Evolutionary conservation across 2,113 vertebrate species (phyloP).

Genomic region (Coryphaenoides rupestris): DNA sequence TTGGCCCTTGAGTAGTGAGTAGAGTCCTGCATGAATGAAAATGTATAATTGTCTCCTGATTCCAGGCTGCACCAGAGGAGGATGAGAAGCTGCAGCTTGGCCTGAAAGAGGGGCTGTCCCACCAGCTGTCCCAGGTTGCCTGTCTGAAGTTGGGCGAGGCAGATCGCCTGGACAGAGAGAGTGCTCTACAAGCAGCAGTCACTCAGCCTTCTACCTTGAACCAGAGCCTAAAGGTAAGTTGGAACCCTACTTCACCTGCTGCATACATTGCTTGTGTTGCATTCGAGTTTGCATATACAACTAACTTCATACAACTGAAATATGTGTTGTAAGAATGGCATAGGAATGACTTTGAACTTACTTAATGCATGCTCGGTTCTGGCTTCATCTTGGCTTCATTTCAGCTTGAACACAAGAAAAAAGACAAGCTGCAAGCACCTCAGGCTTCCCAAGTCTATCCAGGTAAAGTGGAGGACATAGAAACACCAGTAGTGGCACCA

Average conservation of each 20-base stretch:
- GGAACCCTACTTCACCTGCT: too few relatives aligned
- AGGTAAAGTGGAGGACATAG: constrained; percentile 19
- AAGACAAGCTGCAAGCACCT: constrained; percentile 31
- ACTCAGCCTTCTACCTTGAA: constrained; percentile 30
- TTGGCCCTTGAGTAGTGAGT: background rate
- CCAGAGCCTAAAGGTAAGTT: constrained; percentile 56
- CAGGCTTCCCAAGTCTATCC: constrained; percentile 9
- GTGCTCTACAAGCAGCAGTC: constrained; percentile 42
- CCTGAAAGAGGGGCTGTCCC: constrained; percentile 62
- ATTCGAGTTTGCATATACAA: too few relatives aligned
- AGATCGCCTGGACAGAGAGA: constrained; percentile 54
- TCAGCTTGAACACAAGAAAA: constrained; percentile 42
- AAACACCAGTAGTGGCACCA: too few relatives aligned
- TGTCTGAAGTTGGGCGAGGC: constrained; percentile 51
- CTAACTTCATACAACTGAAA: too few relatives aligned
- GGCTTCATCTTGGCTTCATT: constrained; percentile 3
- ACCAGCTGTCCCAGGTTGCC: constrained; percentile 56
- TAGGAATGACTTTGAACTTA: too few relatives aligned
- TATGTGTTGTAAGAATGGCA: too few relatives aligned
- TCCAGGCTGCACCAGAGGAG: constrained; percentile 53
- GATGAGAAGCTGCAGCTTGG: constrained; percentile 42
- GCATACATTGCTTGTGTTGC: too few relatives aligned
- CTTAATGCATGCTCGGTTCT: too few relatives aligned
- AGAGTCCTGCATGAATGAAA: too few relatives aligned
- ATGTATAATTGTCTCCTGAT: constrained; percentile 15